Percentiles rank a stretch among this genome's conserved stretches.
phyloP scores from a whole-genome alignment of 2,797 vertebrate genomes.

The Zalophus californianus region DNA sequence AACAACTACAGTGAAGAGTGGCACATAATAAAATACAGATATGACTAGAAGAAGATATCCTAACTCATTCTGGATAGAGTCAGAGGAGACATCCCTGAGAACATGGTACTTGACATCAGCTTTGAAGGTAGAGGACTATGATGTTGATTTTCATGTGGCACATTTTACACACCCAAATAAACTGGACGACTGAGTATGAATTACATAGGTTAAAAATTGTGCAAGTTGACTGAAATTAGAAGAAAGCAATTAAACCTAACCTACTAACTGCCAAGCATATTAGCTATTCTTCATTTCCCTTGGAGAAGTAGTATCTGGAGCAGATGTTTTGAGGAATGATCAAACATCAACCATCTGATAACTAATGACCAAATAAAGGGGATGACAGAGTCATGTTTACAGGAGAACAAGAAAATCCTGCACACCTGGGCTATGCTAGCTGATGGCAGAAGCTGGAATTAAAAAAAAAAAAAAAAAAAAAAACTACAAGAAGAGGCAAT shows the following conservation, averaged over 20 bases:
- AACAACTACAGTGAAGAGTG: neutral
- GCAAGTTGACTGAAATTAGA: neutral
- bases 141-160: neutral
- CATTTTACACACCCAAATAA: neutral
- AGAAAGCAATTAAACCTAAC: constrained; percentile 75
- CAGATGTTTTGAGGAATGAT: constrained; percentile 78
- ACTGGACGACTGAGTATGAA: neutral
- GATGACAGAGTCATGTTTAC: constrained; percentile 71
- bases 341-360: constrained; percentile 16
- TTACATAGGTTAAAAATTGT: neutral
- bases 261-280: neutral
- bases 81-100: neutral
- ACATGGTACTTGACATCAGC: neutral
- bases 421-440: constrained; percentile 79
- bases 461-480: constrained; percentile 38
- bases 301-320: constrained; percentile 67
- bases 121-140: neutral
- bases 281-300: constrained; percentile 38
- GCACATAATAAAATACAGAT: neutral
- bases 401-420: constrained; percentile 73
- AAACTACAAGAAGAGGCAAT: constrained; percentile 14
- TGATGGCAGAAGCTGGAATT: constrained; percentile 79
- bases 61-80: neutral
- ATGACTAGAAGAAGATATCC: neutral
- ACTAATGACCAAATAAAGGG: constrained; percentile 76